Conservation (phyloP, 2,888 invertebrate species). For the Orthosia gothica region DNA sequence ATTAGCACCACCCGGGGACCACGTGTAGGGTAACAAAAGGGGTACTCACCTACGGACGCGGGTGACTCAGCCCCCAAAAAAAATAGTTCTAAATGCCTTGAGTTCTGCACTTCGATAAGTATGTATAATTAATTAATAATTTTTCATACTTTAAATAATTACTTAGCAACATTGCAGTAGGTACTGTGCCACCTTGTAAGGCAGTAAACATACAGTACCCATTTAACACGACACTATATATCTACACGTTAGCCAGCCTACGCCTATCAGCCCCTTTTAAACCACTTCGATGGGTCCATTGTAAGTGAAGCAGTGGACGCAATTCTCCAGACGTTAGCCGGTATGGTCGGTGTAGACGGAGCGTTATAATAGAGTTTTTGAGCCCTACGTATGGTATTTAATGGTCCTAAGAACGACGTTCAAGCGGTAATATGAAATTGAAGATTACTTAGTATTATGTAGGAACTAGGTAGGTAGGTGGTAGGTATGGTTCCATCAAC, state of each 20-base stretch:
- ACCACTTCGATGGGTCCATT: constrained; percentile 52
- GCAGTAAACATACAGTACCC: constrained; percentile 13
- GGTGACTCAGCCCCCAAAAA: too few relatives aligned
- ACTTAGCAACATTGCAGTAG: background rate
- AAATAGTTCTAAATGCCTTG: too few relatives aligned
- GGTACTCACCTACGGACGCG: too few relatives aligned
- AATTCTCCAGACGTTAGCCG: constrained; percentile 35
- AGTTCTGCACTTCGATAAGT: too few relatives aligned
- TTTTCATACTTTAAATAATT: too few relatives aligned
- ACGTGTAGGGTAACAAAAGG: too few relatives aligned
- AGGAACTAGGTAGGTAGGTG: too few relatives aligned
- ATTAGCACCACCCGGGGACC: too few relatives aligned
- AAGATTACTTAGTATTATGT: background rate
- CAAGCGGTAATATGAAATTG: background rate
- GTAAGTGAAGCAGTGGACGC: constrained; percentile 24
- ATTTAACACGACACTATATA: background rate
- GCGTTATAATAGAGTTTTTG: constrained; percentile 23
- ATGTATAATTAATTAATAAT: too few relatives aligned
- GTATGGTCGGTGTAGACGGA: constrained; percentile 20
- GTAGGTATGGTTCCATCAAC: too few relatives aligned
- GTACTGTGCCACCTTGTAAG: background rate
- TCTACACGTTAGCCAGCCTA: constrained; percentile 13
- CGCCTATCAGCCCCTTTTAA: constrained; percentile 36
- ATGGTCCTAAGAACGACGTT: background rate
- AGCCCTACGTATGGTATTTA: background rate